Conservation (phyloP, 64 coral and sea anemone species). For the Dendrophyllia cribrosa region DNA sequence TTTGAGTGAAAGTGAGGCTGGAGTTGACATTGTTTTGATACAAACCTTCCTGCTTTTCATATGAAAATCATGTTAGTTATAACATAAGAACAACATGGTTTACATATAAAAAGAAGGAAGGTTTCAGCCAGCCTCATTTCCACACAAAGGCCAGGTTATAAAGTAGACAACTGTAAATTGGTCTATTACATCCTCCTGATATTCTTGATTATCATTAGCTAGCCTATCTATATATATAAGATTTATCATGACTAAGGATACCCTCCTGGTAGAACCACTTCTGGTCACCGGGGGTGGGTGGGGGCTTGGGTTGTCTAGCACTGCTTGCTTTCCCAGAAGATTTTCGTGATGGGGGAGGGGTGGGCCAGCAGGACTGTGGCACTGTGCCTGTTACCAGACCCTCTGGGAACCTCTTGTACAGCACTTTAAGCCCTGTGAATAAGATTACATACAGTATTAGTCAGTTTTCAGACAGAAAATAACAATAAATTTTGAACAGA, state of each 20-base stretch:
- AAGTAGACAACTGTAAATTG: no score
- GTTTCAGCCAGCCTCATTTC: no score
- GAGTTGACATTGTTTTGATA: no score
- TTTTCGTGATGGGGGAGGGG: slow-evolving; percentile 89
- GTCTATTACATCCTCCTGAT: no score
- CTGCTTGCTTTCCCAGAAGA: slow-evolving; percentile 73
- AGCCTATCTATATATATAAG: neutral
- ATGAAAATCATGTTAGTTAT: no score
- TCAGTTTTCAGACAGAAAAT: neutral
- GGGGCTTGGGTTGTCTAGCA: slow-evolving; percentile 55
- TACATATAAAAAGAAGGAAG: no score
- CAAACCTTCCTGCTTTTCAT: no score
- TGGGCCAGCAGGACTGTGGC: slow-evolving; percentile 76
- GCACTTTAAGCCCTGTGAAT: slow-evolving; percentile 85
- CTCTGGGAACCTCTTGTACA: slow-evolving; percentile 90
- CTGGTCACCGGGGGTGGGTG: slow-evolving; percentile 38
- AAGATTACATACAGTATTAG: neutral
- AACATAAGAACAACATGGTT: no score
- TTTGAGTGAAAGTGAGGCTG: no score
- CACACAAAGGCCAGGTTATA: no score
- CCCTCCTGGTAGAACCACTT: slow-evolving; percentile 82
- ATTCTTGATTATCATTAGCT: no score
- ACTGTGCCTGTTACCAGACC: slow-evolving; percentile 80
- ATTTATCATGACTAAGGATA: slow-evolving; percentile 68
- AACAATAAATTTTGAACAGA: neutral